These are phyloP conservation scores for Gadopsis marmoratus DNA, from an alignment of 2,797 vertebrate species.

Conservation along the genomic window DNA sequence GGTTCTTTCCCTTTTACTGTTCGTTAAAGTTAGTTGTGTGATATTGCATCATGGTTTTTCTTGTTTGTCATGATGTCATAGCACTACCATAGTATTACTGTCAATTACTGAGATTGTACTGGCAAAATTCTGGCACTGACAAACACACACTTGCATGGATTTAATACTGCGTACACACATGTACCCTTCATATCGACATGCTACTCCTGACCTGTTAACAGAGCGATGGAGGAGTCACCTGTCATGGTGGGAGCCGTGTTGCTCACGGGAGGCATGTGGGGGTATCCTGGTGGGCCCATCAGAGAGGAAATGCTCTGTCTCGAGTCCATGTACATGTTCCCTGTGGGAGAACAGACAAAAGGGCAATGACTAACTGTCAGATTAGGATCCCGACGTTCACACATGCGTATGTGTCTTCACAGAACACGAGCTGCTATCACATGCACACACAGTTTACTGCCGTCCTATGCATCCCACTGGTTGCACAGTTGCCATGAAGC, in stretches of 20 bases:
- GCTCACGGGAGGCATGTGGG: slow-evolving; percentile 88
- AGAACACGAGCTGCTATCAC: slow-evolving; percentile 40
- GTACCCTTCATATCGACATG: background rate
- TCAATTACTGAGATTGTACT: background rate
- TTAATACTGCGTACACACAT: background rate
- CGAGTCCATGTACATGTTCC: slow-evolving; percentile 90
- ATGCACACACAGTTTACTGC: slow-evolving; percentile 23
- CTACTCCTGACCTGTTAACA: slow-evolving; percentile 35
- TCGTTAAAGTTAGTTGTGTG: background rate
- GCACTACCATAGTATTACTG: background rate
- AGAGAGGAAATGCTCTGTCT: slow-evolving; percentile 89
- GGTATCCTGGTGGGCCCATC: slow-evolving; percentile 90
- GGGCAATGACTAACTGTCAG: slow-evolving; percentile 61
- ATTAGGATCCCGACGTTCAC: slow-evolving; percentile 54
- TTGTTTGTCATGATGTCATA: background rate
- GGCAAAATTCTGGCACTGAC: background rate
- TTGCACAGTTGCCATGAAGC: slow-evolving; percentile 23
- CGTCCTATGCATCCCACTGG: slow-evolving; percentile 16
- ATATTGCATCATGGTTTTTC: background rate
- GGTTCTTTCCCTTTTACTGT: background rate
- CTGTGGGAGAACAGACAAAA: slow-evolving; percentile 76
- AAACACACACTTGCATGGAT: background rate
- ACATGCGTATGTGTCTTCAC: slow-evolving; percentile 39
- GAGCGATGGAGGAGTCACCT: slow-evolving; percentile 77
- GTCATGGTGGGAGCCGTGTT: slow-evolving; percentile 86